These are phyloP conservation scores for Clepsis dumicolana DNA, from an alignment of 2,888 invertebrate species.

Conservation along the genomic window DNA sequence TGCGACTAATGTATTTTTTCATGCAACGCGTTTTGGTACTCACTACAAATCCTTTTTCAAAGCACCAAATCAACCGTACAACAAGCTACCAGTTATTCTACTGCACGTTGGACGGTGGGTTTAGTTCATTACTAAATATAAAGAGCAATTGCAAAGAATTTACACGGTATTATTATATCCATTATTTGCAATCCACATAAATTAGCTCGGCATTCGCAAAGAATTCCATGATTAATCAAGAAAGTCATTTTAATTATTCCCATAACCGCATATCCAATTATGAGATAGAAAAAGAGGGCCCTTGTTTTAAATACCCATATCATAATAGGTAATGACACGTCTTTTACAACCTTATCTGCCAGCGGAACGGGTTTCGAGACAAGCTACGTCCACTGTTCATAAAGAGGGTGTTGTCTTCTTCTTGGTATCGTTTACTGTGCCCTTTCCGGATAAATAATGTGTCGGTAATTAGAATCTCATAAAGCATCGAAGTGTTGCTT, in stretches of 20 bases:
- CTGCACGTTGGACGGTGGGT: no score
- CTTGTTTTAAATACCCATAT: slow-evolving; percentile 55
- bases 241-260: slow-evolving; percentile 1
- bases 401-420: slow-evolving; percentile 1
- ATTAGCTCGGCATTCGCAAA: not conserved
- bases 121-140: no score
- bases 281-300: slow-evolving; percentile 23
- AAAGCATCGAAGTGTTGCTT: no score
- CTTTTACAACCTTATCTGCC: slow-evolving; percentile 59
- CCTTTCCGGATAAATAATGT: not conserved
- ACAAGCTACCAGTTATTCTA: no score
- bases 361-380: slow-evolving; percentile 45
- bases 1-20: no score
- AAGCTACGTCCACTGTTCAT: slow-evolving; percentile 44
- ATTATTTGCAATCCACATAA: not conserved
- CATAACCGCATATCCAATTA: slow-evolving; percentile 8
- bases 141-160: no score
- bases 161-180: not conserved
- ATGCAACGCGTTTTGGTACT: no score
- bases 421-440: not conserved
- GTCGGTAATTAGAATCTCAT: not conserved
- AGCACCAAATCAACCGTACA: no score
- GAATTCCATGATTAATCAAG: not conserved
- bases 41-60: no score
- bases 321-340: slow-evolving; percentile 64